Percentiles rank a stretch among this genome's conserved stretches.
Conservation (phyloP, 2,888 invertebrate genomes). For the Callyntrura guangdongensis region DNA sequence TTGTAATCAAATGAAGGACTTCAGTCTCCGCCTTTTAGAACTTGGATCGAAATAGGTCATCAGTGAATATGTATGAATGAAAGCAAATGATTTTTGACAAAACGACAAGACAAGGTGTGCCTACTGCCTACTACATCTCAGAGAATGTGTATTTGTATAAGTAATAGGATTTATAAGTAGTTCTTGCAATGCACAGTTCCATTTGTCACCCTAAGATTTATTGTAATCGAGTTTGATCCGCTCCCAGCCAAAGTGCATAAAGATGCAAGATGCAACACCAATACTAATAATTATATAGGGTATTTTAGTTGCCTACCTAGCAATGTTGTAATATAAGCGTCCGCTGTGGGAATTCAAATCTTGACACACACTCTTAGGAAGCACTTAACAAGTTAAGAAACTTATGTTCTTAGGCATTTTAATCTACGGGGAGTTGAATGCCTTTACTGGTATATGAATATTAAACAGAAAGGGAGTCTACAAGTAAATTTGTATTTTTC, state of each 20-base stretch:
- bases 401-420: too few relatives aligned
- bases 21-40: slow-evolving; percentile 6
- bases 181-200: not conserved
- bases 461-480: too few relatives aligned
- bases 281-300: too few relatives aligned
- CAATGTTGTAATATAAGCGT: too few relatives aligned
- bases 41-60: slow-evolving; percentile 68
- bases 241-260: too few relatives aligned
- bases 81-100: slow-evolving; percentile 51
- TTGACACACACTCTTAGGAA: not conserved
- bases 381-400: not conserved
- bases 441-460: too few relatives aligned
- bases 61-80: slow-evolving; percentile 34
- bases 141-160: not conserved
- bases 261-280: too few relatives aligned
- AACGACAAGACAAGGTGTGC: slow-evolving; percentile 57
- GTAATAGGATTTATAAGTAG: not conserved
- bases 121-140: not conserved
- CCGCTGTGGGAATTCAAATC: too few relatives aligned
- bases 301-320: too few relatives aligned
- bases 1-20: slow-evolving; percentile 46
- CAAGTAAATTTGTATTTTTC: too few relatives aligned
- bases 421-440: too few relatives aligned
- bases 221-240: not conserved
- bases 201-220: slow-evolving; percentile 7